Evolutionary conservation across 2,113 vertebrate genomes (phyloP).

Genomic region (Phycodurus eques): DNA sequence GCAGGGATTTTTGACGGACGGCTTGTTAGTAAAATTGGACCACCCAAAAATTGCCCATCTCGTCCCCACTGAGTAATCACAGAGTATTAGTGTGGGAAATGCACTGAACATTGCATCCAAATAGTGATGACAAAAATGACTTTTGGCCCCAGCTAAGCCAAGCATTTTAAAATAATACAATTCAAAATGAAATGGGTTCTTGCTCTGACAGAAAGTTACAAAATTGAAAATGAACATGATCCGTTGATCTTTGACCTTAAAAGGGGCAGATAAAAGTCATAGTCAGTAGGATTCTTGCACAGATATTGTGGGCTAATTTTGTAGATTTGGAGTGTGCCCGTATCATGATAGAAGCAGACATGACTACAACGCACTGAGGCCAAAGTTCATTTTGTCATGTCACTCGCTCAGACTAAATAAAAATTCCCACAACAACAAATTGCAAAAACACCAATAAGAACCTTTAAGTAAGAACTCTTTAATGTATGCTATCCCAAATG

Average conservation of each 20-base stretch:
- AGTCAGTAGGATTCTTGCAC: background rate
- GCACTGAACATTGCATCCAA: background rate
- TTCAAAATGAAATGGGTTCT: background rate
- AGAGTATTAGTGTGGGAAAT: too few species aligned
- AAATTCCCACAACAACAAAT: background rate
- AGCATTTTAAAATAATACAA: background rate
- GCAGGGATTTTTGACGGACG: slow-evolving; percentile 2
- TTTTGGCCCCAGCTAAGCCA: background rate
- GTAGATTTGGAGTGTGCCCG: background rate
- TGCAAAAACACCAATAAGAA: slow-evolving; percentile 31
- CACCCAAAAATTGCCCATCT: background rate
- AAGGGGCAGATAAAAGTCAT: background rate
- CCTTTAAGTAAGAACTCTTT: slow-evolving; percentile 26
- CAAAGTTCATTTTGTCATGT: background rate
- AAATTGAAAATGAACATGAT: background rate
- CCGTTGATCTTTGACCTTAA: background rate
- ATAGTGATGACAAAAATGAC: background rate
- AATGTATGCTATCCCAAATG: slow-evolving; percentile 24
- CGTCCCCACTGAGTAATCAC: background rate
- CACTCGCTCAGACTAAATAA: slow-evolving; percentile 5
- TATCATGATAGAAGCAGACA: background rate
- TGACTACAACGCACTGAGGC: background rate
- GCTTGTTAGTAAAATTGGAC: slow-evolving; percentile 40
- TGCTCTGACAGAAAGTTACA: background rate
- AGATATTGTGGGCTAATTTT: background rate